These are phyloP conservation scores for Oryctolagus cuniculus DNA, from an alignment of 2,113 vertebrate species.

Conservation along the genomic window DNA sequence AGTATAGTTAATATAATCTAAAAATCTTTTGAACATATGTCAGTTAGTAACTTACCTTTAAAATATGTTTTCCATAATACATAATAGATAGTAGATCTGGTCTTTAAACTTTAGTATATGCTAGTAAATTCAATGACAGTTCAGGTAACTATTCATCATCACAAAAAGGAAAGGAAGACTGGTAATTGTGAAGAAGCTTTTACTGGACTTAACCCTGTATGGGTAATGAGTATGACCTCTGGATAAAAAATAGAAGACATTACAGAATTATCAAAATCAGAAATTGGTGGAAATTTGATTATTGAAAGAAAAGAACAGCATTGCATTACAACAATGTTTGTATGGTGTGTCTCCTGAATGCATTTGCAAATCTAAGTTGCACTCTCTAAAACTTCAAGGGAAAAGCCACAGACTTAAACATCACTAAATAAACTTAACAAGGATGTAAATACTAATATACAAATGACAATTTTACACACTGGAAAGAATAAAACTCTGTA, in stretches of 20 bases:
- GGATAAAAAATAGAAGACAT: not conserved
- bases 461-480: not conserved
- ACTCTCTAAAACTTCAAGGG: not conserved
- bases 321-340: not conserved
- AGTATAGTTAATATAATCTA: not conserved
- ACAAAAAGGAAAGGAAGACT: not conserved
- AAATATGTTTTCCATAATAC: not conserved
- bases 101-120: not conserved
- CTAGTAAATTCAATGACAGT: conserved; percentile 4
- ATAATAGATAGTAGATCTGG: not conserved
- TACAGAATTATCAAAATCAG: not conserved
- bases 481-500: no score
- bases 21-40: not conserved
- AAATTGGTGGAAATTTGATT: not conserved
- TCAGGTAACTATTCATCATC: not conserved
- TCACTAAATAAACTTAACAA: not conserved
- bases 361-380: not conserved
- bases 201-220: not conserved
- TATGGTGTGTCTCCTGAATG: not conserved
- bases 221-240: not conserved
- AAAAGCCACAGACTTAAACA: not conserved
- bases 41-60: not conserved
- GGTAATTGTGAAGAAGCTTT: not conserved
- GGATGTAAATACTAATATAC: not conserved
- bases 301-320: not conserved